Percentiles rank a stretch among this genome's conserved stretches.
Evolutionary conservation across 2,797 vertebrate species (phyloP).

Genomic region (Enteromius anoplus): DNA sequence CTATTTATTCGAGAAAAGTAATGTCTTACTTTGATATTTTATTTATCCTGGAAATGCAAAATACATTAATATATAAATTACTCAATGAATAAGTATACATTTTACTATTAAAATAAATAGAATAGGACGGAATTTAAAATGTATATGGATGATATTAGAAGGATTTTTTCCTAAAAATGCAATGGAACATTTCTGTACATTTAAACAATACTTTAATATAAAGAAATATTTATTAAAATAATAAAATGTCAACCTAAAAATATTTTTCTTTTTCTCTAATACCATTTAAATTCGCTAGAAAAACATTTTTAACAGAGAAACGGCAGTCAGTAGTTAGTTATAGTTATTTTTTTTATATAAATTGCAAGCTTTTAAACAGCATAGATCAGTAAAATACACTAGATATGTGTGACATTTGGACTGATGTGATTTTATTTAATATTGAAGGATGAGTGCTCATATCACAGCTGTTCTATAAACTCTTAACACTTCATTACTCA

Average conservation of each 20-base stretch:
- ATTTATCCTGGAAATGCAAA: neutral
- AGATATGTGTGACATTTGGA: neutral
- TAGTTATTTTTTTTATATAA: too few species aligned
- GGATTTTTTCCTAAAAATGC: neutral
- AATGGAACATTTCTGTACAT: too few species aligned
- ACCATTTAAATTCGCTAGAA: neutral
- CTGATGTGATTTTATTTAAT: neutral
- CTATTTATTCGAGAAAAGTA: neutral
- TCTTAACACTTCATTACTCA: conserved; percentile 4
- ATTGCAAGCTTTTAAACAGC: neutral
- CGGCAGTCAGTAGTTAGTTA: too few species aligned
- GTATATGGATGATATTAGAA: neutral
- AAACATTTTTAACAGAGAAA: neutral
- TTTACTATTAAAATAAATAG: neutral
- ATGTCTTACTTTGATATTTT: neutral
- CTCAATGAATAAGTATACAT: neutral
- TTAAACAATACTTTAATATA: too few species aligned
- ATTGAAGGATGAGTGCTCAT: neutral
- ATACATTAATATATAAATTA: neutral
- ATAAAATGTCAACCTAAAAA: neutral
- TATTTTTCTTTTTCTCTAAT: neutral
- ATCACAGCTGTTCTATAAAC: conserved; percentile 5
- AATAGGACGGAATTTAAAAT: too few species aligned
- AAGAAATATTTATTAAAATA: neutral
- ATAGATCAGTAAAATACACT: neutral